These are phyloP conservation scores for Planococcus citri DNA, from an alignment of 1,140 invertebrate genomes.

Conservation along the genomic window DNA sequence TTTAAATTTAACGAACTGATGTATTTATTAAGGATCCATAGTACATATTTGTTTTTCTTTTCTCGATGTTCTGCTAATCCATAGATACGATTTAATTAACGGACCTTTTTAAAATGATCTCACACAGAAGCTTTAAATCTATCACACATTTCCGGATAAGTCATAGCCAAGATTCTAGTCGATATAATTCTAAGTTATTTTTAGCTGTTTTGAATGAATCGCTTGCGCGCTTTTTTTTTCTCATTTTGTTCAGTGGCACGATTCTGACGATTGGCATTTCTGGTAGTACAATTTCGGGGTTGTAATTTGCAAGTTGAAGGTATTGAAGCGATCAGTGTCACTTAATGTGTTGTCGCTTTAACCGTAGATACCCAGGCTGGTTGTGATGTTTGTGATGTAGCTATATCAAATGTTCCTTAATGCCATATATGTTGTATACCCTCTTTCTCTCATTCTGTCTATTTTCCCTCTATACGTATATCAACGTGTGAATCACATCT, in stretches of 20 bases:
- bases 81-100: too few relatives aligned
- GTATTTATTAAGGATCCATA: neutral
- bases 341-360: neutral
- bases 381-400: conserved; percentile 19
- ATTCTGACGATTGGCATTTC: neutral
- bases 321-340: neutral
- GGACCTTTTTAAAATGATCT: too few relatives aligned
- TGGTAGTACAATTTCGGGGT: neutral
- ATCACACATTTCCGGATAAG: too few relatives aligned
- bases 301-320: neutral
- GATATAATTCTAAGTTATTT: neutral
- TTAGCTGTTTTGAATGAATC: neutral
- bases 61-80: too few relatives aligned
- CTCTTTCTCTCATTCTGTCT: too few relatives aligned
- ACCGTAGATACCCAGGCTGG: conserved; percentile 9
- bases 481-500: conserved; percentile 12
- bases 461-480: neutral
- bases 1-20: neutral
- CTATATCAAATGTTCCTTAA: conserved; percentile 19
- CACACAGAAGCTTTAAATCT: too few relatives aligned
- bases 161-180: neutral
- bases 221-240: neutral
- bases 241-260: neutral
- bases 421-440: conserved; percentile 9
- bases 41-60: too few relatives aligned